phyloP scores from a whole-genome alignment of 2,888 invertebrate species.

The Macrosiphum euphorbiae region DNA sequence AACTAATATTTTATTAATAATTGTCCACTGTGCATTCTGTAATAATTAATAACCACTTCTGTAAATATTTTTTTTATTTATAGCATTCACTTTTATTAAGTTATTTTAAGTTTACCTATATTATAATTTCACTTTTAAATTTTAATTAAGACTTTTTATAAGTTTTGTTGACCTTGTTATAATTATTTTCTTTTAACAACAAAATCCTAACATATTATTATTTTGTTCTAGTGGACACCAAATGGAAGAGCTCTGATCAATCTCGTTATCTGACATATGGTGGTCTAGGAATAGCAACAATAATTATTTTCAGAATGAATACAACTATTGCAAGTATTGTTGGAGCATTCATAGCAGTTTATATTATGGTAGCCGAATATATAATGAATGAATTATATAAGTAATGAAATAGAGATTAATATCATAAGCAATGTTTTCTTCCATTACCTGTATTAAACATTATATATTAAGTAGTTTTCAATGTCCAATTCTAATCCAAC shows the following conservation, averaged over 20 bases:
- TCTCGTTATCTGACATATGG: conserved; percentile 84
- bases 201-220: not conserved
- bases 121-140: not conserved
- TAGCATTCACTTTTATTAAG: not conserved
- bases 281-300: conserved; percentile 86
- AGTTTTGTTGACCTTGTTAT: not conserved
- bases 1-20: not conserved
- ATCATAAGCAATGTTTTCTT: not conserved
- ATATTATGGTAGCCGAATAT: conserved; percentile 89
- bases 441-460: not conserved
- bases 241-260: conserved; percentile 63
- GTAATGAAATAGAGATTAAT: not conserved
- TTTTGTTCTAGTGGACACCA: conserved; percentile 47
- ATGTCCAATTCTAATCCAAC: not conserved
- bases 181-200: not conserved
- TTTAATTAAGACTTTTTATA: not conserved
- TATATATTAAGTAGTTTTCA: not conserved
- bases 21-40: not conserved
- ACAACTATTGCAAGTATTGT: conserved; percentile 82
- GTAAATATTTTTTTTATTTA: not conserved
- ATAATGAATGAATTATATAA: conserved; percentile 70
- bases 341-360: conserved; percentile 83
- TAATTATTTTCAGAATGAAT: conserved; percentile 87
- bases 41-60: not conserved
- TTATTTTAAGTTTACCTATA: not conserved